Evolutionary conservation across 2,888 invertebrate species (phyloP).

Genomic region (Lymantria dispar): DNA sequence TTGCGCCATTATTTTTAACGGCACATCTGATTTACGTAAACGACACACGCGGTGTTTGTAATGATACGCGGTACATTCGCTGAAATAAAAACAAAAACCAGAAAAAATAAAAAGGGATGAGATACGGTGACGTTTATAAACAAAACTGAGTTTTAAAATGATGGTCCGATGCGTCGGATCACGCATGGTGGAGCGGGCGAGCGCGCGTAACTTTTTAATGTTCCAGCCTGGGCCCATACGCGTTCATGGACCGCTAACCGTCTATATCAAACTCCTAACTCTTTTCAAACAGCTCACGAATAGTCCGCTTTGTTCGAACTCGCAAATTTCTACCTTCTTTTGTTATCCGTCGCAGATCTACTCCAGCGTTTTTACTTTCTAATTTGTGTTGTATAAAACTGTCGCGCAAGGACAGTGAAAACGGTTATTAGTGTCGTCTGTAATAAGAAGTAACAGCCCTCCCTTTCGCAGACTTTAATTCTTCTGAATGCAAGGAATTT

Average conservation of each 20-base stretch:
- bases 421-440: slow-evolving; percentile 52
- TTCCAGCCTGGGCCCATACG: slow-evolving; percentile 27
- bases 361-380: slow-evolving; percentile 29
- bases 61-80: slow-evolving; percentile 23
- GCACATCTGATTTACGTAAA: slow-evolving; percentile 50
- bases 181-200: slow-evolving; percentile 57
- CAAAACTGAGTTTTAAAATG: slow-evolving; percentile 60
- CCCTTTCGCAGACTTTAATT: slow-evolving; percentile 46
- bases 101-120: slow-evolving; percentile 31
- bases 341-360: slow-evolving; percentile 34
- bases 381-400: slow-evolving; percentile 39
- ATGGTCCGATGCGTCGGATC: slow-evolving; percentile 53
- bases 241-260: slow-evolving; percentile 51
- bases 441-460: slow-evolving; percentile 62
- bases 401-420: slow-evolving; percentile 32
- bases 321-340: slow-evolving; percentile 26
- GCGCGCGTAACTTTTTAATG: slow-evolving; percentile 74
- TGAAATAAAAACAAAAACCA: slow-evolving; percentile 28
- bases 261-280: slow-evolving; percentile 54
- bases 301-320: slow-evolving; percentile 47
- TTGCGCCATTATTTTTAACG: slow-evolving; percentile 61
- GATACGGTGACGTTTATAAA: slow-evolving; percentile 56
- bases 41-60: slow-evolving; percentile 26
- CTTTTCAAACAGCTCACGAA: slow-evolving; percentile 55
- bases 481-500: slow-evolving; percentile 51